A percentile compares a stretch with the other conserved stretches of the same genome.
Evolutionary conservation across 1,140 invertebrate genomes (phyloP).

Genomic region (Zophobas atratus): DNA sequence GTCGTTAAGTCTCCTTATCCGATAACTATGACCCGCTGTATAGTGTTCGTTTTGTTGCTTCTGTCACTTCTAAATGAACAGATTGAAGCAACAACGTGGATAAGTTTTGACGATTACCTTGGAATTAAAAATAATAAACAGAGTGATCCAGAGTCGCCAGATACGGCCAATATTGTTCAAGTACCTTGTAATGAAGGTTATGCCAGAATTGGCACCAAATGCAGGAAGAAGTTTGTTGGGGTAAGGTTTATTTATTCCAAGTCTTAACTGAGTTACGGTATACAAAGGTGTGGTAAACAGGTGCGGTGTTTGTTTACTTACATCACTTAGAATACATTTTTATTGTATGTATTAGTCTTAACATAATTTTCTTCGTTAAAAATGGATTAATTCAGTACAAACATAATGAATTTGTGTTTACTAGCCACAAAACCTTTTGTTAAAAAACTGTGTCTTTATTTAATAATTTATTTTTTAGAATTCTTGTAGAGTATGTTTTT

Average conservation of each 20-base stretch:
- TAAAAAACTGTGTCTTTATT: no score
- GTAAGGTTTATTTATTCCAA: conserved; percentile 10
- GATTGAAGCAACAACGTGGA: neutral
- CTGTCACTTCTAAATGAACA: neutral
- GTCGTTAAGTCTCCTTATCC: neutral
- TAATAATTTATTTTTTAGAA: no score
- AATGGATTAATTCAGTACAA: no score
- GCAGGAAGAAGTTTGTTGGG: conserved; percentile 20
- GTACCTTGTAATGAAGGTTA: conserved; percentile 10
- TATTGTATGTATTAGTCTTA: no score
- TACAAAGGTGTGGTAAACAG: neutral
- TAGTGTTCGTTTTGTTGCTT: neutral
- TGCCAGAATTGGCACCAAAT: neutral
- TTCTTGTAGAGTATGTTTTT: no score
- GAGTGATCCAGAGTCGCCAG: neutral
- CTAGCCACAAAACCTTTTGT: no score
- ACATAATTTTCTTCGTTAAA: no score
- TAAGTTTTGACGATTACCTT: conserved; percentile 10
- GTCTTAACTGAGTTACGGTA: neutral
- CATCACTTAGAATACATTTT: no score
- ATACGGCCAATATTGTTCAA: conserved; percentile 10
- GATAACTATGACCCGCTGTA: neutral
- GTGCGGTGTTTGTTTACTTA: neutral
- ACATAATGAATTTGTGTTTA: no score
- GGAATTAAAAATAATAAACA: neutral